Evolutionary conservation across 2,888 invertebrate genomes (phyloP), one percentile per base, ranked within the genome.

Genomic region (Ornithoptera priamus): DNA sequence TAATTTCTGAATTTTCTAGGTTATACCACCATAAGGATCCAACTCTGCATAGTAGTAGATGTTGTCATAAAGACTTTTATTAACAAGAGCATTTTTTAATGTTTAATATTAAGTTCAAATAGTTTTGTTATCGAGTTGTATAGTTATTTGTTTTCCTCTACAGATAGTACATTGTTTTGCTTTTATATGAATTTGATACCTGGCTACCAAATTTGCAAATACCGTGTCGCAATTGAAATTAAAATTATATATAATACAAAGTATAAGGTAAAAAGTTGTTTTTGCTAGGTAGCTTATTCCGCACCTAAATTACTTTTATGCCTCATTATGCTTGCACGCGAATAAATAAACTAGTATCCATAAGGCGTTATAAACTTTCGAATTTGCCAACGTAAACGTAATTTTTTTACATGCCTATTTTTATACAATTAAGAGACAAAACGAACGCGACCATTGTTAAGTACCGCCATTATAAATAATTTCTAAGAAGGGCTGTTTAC

Each of bases 281-380:
- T 39, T 20, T 22, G 17, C 22, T 62, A 22, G 62, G 42, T 7
- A 46, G 62, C 62, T 6, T 62, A 50, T 66, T 50, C 46, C 18
- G n/a, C 5, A 24, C 50, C 57, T 39, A 39, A 65, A 65, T 56
- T 20, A 65, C 65, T 56, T 65, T 57, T 57, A 57, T 39, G 57
- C 56, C 36, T 56, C 56, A 57, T 56, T 65, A 57, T 12, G 20
- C 18, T 57, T 20, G 50, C 46, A 59, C 50, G 66, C 60, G 50
- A 66, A 22, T 24, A 50, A 50, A 60, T 60, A n/a, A 36, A 67
- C 66, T 60, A 53, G 53, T 67, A 61, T 61, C 50, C 59, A n/a
- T 60, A 30, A 22, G 15, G 22, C 24, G 53, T 18, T 63, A 62
- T 46, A 62, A 61, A 46, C 46, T 62, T 62, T 62, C 22, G 20